These are phyloP conservation scores for Cryptoprocta ferox DNA, from an alignment of 2,797 vertebrate genomes.

Conservation along the genomic window DNA sequence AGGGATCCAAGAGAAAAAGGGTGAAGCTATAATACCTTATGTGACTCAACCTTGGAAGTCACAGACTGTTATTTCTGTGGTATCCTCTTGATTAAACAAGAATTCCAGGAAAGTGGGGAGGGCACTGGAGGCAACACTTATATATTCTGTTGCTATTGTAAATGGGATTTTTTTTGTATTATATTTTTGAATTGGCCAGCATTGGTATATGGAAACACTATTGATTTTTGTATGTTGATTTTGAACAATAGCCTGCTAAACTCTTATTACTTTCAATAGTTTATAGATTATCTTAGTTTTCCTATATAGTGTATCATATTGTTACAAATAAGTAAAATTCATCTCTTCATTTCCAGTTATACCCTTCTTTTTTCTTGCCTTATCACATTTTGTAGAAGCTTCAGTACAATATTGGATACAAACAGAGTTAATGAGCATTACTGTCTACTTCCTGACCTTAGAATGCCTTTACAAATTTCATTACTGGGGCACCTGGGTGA, in stretches of 20 bases:
- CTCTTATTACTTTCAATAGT: not conserved
- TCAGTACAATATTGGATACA: not conserved
- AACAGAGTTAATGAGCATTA: not conserved
- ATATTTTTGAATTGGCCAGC: not conserved
- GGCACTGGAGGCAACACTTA: not conserved
- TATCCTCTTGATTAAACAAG: not conserved
- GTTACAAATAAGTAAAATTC: not conserved
- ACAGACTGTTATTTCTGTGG: not conserved
- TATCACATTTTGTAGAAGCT: not conserved
- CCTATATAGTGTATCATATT: not conserved
- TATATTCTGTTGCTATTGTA: slow-evolving; percentile 18
- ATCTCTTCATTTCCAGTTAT: not conserved
- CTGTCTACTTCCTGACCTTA: not conserved
- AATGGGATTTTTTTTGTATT: not conserved
- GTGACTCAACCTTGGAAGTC: not conserved
- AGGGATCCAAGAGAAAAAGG: not conserved
- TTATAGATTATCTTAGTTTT: slow-evolving; percentile 30
- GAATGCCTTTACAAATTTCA: slow-evolving; percentile 7
- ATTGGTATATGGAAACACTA: not conserved
- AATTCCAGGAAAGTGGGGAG: not conserved
- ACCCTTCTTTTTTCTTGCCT: not conserved
- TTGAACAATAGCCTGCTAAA: not conserved
- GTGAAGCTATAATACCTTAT: not conserved
- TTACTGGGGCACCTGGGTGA: not conserved
- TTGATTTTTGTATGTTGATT: not conserved